These are phyloP conservation scores for Mesaphorura yosii DNA, from an alignment of 1,140 invertebrate species.

Conservation along the genomic window DNA sequence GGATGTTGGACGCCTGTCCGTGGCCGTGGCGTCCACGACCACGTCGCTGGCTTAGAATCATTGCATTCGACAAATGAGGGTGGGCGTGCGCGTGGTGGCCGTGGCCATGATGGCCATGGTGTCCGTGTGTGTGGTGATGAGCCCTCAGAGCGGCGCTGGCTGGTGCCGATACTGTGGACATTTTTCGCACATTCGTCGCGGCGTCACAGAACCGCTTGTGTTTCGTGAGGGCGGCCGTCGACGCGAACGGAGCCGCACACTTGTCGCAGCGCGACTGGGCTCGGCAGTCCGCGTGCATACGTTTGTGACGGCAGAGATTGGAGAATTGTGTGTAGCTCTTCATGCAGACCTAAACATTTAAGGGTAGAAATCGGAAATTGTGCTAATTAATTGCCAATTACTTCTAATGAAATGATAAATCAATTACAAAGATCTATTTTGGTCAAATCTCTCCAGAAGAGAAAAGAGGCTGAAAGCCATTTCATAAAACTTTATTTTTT, in stretches of 20 bases:
- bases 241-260: constrained; percentile 48
- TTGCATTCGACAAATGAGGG: too few species aligned
- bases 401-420: too few species aligned
- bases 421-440: too few species aligned
- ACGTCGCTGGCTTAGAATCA: too few species aligned
- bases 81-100: too few species aligned
- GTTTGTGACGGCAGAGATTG: constrained; percentile 96
- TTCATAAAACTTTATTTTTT: too few species aligned
- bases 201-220: constrained; percentile 75
- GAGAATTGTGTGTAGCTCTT: constrained; percentile 99
- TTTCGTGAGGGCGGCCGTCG: constrained; percentile 49
- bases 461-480: too few species aligned
- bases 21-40: too few species aligned
- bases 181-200: constrained; percentile 35
- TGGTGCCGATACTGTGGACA: not conserved
- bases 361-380: constrained; percentile 1
- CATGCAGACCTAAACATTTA: constrained; percentile 42
- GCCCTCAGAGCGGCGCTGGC: not conserved
- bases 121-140: too few species aligned
- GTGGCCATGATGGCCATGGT: too few species aligned
- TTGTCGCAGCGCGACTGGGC: constrained; percentile 57
- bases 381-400: not conserved
- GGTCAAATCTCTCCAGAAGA: too few species aligned
- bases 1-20: too few species aligned
- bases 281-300: constrained; percentile 82